Conservation (phyloP, 2,113 vertebrate species). For the Thamnaconus septentrionalis region DNA sequence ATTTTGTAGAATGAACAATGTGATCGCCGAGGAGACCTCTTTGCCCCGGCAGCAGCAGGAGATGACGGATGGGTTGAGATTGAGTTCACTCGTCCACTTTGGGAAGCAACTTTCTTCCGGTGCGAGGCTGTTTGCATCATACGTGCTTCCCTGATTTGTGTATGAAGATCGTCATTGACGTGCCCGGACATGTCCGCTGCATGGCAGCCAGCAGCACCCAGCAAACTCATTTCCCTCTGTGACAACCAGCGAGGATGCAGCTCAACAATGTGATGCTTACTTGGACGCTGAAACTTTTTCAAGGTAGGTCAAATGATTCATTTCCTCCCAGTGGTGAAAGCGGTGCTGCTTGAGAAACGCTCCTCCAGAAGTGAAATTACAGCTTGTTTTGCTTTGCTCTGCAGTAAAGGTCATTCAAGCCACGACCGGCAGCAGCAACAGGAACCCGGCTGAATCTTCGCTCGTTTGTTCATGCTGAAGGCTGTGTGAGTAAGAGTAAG, state of each 20-base stretch:
- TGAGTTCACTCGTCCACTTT: too few species aligned
- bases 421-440: conserved; percentile 26
- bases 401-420: conserved; percentile 22
- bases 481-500: conserved; percentile 10
- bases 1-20: too few species aligned
- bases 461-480: conserved; percentile 19
- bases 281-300: conserved; percentile 18
- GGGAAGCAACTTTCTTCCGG: not conserved
- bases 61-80: too few species aligned
- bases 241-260: conserved; percentile 11
- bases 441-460: conserved; percentile 24
- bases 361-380: conserved; percentile 10
- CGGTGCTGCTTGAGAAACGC: conserved; percentile 15
- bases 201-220: conserved; percentile 13
- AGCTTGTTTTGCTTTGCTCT: conserved; percentile 13
- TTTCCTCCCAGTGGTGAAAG: conserved; percentile 6
- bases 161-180: conserved; percentile 28
- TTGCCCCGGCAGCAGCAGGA: too few species aligned
- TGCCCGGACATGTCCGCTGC: conserved; percentile 68
- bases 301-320: conserved; percentile 46
- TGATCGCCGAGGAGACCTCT: too few species aligned
- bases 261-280: conserved; percentile 1
- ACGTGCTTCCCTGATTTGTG: not conserved
- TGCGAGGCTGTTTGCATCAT: conserved; percentile 12
- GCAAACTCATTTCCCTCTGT: not conserved